Evolutionary conservation across 2,113 vertebrate species (phyloP), one percentile per base, ranked within the genome.

Genomic region (Cavia porcellus): DNA sequence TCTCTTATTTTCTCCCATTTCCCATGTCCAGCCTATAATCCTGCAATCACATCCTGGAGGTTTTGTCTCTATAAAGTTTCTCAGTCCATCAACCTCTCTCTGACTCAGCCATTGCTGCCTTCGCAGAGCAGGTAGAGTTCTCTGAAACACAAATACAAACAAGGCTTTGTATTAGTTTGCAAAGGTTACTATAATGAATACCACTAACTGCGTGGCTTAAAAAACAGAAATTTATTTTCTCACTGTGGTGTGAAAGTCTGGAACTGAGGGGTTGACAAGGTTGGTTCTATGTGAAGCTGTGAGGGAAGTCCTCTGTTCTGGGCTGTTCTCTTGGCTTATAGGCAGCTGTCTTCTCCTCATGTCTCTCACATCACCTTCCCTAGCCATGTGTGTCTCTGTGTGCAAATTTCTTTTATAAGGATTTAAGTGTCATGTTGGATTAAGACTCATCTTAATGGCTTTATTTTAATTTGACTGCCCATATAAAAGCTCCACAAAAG

Each of bases 381-480:
- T 75, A 14, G 32, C 14, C 35, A 11, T 11, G 14, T 38, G 45
- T 80, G 13, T 75, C 62, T 90, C 68, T 89, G 24, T 59, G 35
- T 77, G 59, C 35, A 89, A 72, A 64, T 59, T 70, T 57, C 83
- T 19, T 50, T 75, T n/a, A 55, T 91, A 84, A 85, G 28, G 17
- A 47, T 47, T 77, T 47, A 77, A 77, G 30, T 15, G 55, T 61
- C 64, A 28, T 75, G 4, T 22, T 79, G 61, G 17, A 59, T 87
- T 79, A 86, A 3, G 32, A 35, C 7, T 20, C 42, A 79, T 57
- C 30, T 68, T 62, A 28, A 52, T 74, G 32, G 94, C 28, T 38
- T 94, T 50, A 85, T 62, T 82, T 92, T 66, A 38, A 86, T 83
- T 72, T 66, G 45, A 86, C 83, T 72, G 64, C 28, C 17, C 68